Conservation (phyloP, 2,113 vertebrate species). For the Centropus unirufus region DNA sequence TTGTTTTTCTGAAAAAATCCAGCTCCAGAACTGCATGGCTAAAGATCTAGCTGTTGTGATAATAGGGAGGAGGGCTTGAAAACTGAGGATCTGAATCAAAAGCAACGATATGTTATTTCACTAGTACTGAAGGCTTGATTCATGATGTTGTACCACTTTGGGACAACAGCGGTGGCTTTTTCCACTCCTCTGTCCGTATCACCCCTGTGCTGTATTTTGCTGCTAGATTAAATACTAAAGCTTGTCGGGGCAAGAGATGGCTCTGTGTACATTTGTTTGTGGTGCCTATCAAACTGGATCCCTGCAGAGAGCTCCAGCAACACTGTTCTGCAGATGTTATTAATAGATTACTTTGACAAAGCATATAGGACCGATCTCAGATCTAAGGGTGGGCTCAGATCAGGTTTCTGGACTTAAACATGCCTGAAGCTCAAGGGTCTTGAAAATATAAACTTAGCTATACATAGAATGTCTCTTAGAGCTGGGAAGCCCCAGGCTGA, state of each 20-base stretch:
- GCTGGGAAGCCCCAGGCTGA: background rate
- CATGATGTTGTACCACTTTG: background rate
- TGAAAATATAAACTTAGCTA: background rate
- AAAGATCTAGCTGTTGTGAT: background rate
- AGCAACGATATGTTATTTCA: background rate
- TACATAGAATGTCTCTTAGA: background rate
- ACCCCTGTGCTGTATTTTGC: background rate
- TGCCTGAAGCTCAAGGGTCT: background rate
- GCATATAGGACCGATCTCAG: background rate
- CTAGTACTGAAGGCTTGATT: background rate
- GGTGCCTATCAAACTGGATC: background rate
- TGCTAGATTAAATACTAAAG: background rate
- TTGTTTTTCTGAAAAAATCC: background rate
- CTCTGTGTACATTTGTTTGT: background rate
- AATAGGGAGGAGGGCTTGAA: background rate
- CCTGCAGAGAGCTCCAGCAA: background rate
- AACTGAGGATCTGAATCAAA: background rate
- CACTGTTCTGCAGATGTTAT: constrained; percentile 26
- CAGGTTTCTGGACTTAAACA: background rate
- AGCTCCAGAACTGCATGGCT: accelerated
- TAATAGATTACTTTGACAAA: background rate
- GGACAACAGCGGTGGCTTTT: background rate
- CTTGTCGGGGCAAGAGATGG: background rate
- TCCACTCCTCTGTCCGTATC: background rate
- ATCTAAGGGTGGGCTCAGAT: background rate